Evolutionary conservation across 2,888 invertebrate species (phyloP), one percentile per base, ranked within the genome.

Genomic region (Sarcophaga subvicina): DNA sequence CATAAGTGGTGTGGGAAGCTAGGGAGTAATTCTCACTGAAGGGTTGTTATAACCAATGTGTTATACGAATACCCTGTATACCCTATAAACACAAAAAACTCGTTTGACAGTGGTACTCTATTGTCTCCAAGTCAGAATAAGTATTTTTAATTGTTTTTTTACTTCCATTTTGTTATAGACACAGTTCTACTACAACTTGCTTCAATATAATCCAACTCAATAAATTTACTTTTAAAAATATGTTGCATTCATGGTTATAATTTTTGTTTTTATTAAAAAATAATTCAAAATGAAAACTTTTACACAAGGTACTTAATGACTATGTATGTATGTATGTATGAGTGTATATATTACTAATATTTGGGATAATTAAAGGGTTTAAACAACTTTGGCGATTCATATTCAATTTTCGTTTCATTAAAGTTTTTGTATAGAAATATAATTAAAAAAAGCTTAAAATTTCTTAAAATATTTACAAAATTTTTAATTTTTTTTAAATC

Each of bases 221-320:
- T 6, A 45, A 22, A 20, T 25, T 14, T 3, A 20, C 14, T 86
- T 54, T 83, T 67, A 77, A 77, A 79, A 67, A 69, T 81, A 59
- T 66, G 64, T 64, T 83, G 10, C 2, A 2, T 10, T 37, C 37
- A 10, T 75, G 67, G 76, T 73, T 73, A 73, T 77, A 64, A 66
- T 76, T 73, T 66, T 77, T 77, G 22, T 69, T 86, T 64, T 62
- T 80, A 54, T 49, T 63, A 64, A 64, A 75, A 64, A 75, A 69
- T 75, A 79, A 80, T 66, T 76, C 47, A 76, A 80, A 72, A 78
- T 70, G 71, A 76, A 80, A 70, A 71, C 37, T 70, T 87, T 87
- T 81, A 84, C 75, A 84, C 75, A 87, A 87, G 87, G 87, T 84
- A 87, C 87, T 87, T 87, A 87, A 87, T 84, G 87, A 87, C 87